Evolutionary conservation across 2,888 invertebrate genomes (phyloP).

Genomic region (Dynastes grantii): DNA sequence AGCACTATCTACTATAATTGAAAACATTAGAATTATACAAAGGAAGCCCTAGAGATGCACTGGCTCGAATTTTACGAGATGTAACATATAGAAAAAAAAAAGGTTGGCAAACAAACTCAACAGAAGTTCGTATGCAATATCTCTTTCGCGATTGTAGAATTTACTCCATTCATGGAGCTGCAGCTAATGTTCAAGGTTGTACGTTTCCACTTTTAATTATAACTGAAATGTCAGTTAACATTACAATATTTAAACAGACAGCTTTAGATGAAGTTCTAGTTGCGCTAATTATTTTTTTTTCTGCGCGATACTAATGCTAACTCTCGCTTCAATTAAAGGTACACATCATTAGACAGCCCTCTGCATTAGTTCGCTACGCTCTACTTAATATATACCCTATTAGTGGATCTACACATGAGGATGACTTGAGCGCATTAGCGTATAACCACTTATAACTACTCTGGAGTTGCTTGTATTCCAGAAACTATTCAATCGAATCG

Average conservation of each 20-base stretch:
- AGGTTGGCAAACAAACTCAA: constrained; percentile 15
- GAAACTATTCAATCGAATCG: too few species aligned
- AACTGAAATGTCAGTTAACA: background rate
- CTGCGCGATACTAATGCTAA: too few species aligned
- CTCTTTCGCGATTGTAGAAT: background rate
- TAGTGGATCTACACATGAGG: too few species aligned
- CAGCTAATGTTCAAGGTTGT: background rate
- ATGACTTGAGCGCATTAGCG: too few species aligned
- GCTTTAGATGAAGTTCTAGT: background rate
- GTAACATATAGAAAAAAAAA: background rate
- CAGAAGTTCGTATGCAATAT: background rate
- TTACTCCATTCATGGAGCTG: constrained; percentile 1
- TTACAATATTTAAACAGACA: too few species aligned
- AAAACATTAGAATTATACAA: constrained; percentile 22
- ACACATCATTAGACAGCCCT: too few species aligned
- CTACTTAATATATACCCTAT: too few species aligned
- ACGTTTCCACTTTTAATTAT: background rate
- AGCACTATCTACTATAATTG: constrained; percentile 13
- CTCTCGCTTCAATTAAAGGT: too few species aligned
- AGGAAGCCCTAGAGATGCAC: constrained; percentile 22
- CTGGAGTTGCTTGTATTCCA: too few species aligned
- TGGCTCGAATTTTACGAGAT: background rate
- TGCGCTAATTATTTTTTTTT: background rate
- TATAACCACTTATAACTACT: too few species aligned
- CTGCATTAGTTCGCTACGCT: too few species aligned